Percentiles rank a stretch among this genome's conserved stretches.
These are phyloP conservation scores for Nephrocerus scutellatus DNA, from an alignment of 2,888 invertebrate genomes.

Conservation along the genomic window DNA sequence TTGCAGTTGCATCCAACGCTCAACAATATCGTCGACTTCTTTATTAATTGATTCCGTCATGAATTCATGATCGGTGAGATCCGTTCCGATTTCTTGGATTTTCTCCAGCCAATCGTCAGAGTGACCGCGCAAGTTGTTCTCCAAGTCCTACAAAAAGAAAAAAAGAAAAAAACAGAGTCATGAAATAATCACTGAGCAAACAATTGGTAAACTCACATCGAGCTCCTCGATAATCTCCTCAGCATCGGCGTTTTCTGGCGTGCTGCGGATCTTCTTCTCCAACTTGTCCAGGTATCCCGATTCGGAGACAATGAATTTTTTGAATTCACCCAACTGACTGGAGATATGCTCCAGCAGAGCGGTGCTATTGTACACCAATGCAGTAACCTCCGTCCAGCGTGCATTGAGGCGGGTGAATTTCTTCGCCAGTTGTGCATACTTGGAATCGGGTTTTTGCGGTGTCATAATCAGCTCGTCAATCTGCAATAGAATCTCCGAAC, in stretches of 20 bases:
- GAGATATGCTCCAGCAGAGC: conserved; percentile 65
- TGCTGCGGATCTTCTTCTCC: conserved; percentile 65
- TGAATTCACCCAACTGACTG: conserved; percentile 69
- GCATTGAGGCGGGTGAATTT: conserved; percentile 64
- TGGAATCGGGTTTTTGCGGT: conserved; percentile 34
- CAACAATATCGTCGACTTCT: conserved; percentile 59
- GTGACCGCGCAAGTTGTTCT: conserved; percentile 70
- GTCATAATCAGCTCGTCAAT: conserved; percentile 47
- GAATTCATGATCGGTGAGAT: conserved; percentile 67
- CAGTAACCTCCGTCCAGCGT: conserved; percentile 64
- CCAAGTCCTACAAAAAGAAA: conserved; percentile 61
- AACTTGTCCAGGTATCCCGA: conserved; percentile 73
- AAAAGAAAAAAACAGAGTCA: not conserved
- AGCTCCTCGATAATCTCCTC: conserved; percentile 88
- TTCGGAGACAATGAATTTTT: conserved; percentile 65
- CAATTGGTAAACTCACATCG: conserved; percentile 57
- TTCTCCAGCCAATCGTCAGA: conserved; percentile 63
- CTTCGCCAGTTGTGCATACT: conserved; percentile 57
- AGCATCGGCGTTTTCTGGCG: conserved; percentile 71
- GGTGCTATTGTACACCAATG: conserved; percentile 61
- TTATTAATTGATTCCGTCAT: conserved; percentile 61
- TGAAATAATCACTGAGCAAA: not conserved
- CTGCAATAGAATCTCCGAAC: conserved; percentile 59
- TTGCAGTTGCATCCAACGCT: conserved; percentile 61
- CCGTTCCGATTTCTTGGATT: conserved; percentile 67